Conservation (phyloP, 2,888 invertebrate genomes). For the Mesochorus sp. region DNA sequence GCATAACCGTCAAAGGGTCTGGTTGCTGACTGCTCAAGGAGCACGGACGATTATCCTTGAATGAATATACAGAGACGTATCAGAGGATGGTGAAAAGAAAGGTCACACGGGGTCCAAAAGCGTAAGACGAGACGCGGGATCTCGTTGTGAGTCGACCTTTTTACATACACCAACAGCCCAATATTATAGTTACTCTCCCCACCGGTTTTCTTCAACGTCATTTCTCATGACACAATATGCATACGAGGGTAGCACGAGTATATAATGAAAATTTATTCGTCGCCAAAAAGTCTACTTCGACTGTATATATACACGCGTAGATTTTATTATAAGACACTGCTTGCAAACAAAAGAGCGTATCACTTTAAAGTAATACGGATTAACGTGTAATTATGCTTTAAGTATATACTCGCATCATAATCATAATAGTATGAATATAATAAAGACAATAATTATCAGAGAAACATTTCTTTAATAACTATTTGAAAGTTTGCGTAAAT, state of each 20-base stretch:
- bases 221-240: conserved; percentile 27
- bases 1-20: conserved; percentile 73
- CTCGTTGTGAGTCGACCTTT: conserved; percentile 44
- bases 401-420: too few species aligned
- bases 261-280: conserved; percentile 54
- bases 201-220: conserved; percentile 41
- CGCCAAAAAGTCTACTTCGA: conserved; percentile 44
- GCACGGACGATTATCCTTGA: conserved; percentile 66
- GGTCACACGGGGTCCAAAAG: conserved; percentile 49
- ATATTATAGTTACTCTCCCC: conserved; percentile 22
- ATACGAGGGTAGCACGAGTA: neutral
- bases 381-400: neutral
- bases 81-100: conserved; percentile 60
- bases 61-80: conserved; percentile 60
- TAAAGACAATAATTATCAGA: too few species aligned
- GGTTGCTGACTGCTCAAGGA: conserved; percentile 67
- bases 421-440: too few species aligned
- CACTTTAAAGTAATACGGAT: neutral
- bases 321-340: too few species aligned
- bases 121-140: conserved; percentile 65
- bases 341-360: neutral
- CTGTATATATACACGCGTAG: neutral
- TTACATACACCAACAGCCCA: neutral
- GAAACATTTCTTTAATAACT: too few species aligned
- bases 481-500: too few species aligned